A percentile compares a stretch with the other conserved stretches of the same genome.
These are phyloP conservation scores for Petroica traversi DNA, from an alignment of 2,113 vertebrate species.

Conservation along the genomic window DNA sequence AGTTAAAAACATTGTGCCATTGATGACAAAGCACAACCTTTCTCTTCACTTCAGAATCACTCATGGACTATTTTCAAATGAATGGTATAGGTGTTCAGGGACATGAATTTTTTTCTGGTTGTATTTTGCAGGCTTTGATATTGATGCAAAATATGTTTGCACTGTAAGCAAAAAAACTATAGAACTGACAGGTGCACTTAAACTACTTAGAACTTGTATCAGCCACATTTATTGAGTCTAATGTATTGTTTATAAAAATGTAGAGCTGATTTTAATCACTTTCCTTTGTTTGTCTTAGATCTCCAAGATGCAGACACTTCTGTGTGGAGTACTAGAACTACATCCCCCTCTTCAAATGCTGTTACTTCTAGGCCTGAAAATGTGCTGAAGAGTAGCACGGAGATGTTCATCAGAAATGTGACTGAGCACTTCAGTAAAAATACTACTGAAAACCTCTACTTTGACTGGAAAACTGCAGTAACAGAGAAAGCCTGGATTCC, in stretches of 20 bases:
- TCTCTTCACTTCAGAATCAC: not conserved
- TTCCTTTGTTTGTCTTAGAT: slow-evolving; percentile 61
- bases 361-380: slow-evolving; percentile 24
- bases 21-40: not conserved
- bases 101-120: not conserved
- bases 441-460: not conserved
- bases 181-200: not conserved
- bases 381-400: slow-evolving; percentile 45
- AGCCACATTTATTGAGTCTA: not conserved
- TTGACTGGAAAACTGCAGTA: not conserved
- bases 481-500: slow-evolving; percentile 42
- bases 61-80: not conserved
- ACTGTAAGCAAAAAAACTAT: not conserved
- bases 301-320: slow-evolving; percentile 44
- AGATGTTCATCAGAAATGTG: not conserved
- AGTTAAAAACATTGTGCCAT: not conserved
- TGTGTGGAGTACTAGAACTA: slow-evolving; percentile 32
- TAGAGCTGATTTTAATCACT: slow-evolving; percentile 4
- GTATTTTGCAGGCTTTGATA: not conserved
- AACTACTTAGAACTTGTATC: not conserved
- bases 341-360: not conserved
- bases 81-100: not conserved
- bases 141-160: not conserved
- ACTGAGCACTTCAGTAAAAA: slow-evolving; percentile 43
- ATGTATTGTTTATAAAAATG: not conserved